Conservation (phyloP, 1,140 invertebrate species). For the Panagrolaimus sp. region DNA sequence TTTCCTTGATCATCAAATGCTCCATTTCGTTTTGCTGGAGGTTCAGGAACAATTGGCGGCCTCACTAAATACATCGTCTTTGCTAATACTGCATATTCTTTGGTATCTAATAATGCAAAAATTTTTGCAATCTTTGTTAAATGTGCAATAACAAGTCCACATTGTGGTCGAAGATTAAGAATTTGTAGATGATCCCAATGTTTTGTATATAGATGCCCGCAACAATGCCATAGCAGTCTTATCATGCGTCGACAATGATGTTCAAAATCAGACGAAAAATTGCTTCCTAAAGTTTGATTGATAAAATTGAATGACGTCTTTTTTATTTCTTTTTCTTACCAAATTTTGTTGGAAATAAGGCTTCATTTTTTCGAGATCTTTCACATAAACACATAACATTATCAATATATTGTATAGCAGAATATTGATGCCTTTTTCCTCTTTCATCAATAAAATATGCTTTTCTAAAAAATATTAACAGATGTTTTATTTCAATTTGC, state of each 20-base stretch:
- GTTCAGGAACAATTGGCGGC: constrained; percentile 26
- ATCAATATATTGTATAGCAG: constrained; percentile 54
- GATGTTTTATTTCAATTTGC: no score
- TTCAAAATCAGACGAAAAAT: constrained; percentile 48
- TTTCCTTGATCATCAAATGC: constrained; percentile 25
- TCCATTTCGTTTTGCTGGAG: constrained; percentile 26
- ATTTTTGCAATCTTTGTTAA: constrained; percentile 33
- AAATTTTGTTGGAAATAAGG: constrained; percentile 56
- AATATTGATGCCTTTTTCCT: constrained; percentile 50
- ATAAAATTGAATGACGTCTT: no score
- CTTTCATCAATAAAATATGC: constrained; percentile 49
- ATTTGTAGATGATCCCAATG: constrained; percentile 48
- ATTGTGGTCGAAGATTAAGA: constrained; percentile 51
- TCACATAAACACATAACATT: constrained; percentile 55
- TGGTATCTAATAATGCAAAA: constrained; percentile 46
- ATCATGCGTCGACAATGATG: constrained; percentile 35
- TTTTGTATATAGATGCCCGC: constrained; percentile 52
- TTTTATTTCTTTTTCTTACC: constrained; percentile 30
- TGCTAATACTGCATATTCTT: constrained; percentile 38
- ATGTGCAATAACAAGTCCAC: constrained; percentile 50
- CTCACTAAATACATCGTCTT: constrained; percentile 44
- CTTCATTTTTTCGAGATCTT: constrained; percentile 50
- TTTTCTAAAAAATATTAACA: constrained; percentile 38
- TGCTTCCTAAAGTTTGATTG: constrained; percentile 33
- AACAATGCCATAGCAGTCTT: constrained; percentile 51